Base-by-base conservation (phyloP, 2,797 vertebrate species). In the Chaetophractus vellerosus region DNA sequence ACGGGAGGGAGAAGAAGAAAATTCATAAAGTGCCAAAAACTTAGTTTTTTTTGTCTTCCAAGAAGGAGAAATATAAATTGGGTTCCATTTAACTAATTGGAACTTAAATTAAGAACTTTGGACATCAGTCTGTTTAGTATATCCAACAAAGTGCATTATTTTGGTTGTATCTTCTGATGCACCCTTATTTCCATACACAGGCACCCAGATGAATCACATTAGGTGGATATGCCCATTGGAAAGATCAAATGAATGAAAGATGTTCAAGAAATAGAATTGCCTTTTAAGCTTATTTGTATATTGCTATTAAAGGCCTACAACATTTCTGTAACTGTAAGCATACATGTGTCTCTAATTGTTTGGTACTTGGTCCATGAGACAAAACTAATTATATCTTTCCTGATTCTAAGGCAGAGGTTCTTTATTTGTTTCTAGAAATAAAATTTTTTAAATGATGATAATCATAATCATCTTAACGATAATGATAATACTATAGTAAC, bases 391-490 rank as follows among this genome's bases (percentile, higher is more conserved):
- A 81, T 45, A n/a, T 61, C 45, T 50, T 59, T 91, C 74, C 63
- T 45, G 21, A 83, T 88, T 89, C 36, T 38, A n/a, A 72, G 50
- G 21, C 36, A 86, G 7, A 63, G 45, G 14, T 74, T 88, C 57
- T 83, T 88, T 16, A 31, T 68, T 88, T 88, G 55, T 92, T 94
- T 97, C 50, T 55, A 50, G 28, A 90, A 66, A 76, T 50, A 88
- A 38, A 61, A 88, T 90, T 64, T 72, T 14, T 55, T 48, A 18
- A 14, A 23, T 93, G 45, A 64, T n/a, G 57, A 8, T 71, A 79
- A 64, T 93, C 66, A 61, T 61, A 52, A 38, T 71, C 12, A 66
- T 66, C 16, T 45, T 91, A 63, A 26, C 31, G 36, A 18, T 75
- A 36, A 36, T 84, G 66, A n/a, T 69, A 68, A 59, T 81, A 52